Percentiles rank a stretch among this genome's conserved stretches.
Evolutionary conservation across 2,797 vertebrate genomes (phyloP).

Genomic region (Dryobates pubescens): DNA sequence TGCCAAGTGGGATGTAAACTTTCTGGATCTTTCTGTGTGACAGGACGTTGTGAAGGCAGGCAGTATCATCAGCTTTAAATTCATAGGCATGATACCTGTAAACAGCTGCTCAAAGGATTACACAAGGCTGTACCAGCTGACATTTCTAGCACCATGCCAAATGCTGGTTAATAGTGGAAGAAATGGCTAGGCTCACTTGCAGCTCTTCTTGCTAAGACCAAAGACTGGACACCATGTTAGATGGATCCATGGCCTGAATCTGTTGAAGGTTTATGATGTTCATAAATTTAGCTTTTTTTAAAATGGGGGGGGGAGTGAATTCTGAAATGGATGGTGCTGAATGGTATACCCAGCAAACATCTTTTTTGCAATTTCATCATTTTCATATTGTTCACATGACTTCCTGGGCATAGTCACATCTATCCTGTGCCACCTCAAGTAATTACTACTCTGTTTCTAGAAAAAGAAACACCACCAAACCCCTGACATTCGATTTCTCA

Average conservation of each 20-base stretch:
- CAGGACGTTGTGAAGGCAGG: background rate
- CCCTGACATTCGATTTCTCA: background rate
- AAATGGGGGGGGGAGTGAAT: background rate
- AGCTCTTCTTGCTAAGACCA: background rate
- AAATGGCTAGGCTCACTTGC: background rate
- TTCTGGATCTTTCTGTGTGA: background rate
- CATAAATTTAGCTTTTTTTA: background rate
- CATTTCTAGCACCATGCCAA: background rate
- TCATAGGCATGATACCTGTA: background rate
- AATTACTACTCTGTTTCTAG: background rate
- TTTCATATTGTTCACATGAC: background rate
- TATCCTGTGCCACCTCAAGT: background rate
- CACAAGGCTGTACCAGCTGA: background rate
- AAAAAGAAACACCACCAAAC: no score
- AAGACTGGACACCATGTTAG: background rate
- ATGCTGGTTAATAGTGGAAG: background rate
- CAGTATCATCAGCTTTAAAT: background rate
- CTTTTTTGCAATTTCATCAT: background rate
- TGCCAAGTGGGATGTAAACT: background rate
- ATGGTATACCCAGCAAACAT: background rate
- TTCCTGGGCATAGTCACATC: background rate
- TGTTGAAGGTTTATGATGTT: background rate
- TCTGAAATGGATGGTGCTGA: background rate
- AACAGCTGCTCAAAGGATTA: background rate
- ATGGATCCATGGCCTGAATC: background rate